Evolutionary conservation across 2,888 invertebrate genomes (phyloP), one percentile per base, ranked within the genome.

Genomic region (Teleiodes luculella): DNA sequence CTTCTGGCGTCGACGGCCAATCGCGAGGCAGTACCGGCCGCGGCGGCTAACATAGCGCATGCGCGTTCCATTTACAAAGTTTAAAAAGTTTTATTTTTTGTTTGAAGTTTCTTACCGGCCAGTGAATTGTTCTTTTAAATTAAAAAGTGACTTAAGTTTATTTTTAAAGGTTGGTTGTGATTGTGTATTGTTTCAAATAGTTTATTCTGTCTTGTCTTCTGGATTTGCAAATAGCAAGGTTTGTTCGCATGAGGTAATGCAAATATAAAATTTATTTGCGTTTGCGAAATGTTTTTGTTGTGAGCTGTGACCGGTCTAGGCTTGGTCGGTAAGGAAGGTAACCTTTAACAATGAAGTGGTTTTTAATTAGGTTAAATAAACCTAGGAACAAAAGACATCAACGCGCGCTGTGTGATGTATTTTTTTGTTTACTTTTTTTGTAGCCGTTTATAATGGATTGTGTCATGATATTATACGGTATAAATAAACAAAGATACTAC

Each of bases 1-100:
- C 63, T 73, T 18, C 39, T 24, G 24, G 39, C 18, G 4, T 67
- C 64, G 57, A 61, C 62, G 68, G 68, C 82, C 81, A 84, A 86
- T 83, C 74, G 72, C 59, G 49, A 47, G 69, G 60, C 76, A 86
- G 87, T 87, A 74, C 63, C 68, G 78, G 74, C 63, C 68, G 79
- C 73, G 77, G 78, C 64, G 55, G 70, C 61, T 58, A 57, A 61
- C 68, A 56, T 72, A 74, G 78, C 72, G 68, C 78, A 82, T 78
- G 76, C 80, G 82, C 68, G 68, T 80, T 68, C 57, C 20, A 37
- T 55, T 57, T 60, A 68, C n/a, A 20, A 35, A 31, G 16, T 31
- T 49, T 35, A 13, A 31, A 45, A 31, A 13, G 10, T 13, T 52
- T 37, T 49, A 28, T 37, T 49, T 37, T 49, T 49, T 14, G 28